Evolutionary conservation across 2,888 invertebrate species (phyloP).

Genomic region (Apotomis turbidana): DNA sequence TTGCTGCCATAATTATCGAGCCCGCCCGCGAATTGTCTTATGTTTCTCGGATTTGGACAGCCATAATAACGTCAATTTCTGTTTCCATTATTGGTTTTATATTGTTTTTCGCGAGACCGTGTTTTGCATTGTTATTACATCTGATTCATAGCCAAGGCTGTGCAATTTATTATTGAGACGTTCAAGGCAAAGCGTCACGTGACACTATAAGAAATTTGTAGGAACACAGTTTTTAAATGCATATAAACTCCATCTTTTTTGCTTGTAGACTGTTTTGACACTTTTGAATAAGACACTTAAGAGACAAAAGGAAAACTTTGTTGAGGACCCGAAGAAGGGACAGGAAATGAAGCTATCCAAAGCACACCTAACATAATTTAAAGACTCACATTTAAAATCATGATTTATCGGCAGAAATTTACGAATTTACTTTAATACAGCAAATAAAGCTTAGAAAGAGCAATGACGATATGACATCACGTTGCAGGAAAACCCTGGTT

Average conservation of each 20-base stretch:
- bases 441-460: not conserved
- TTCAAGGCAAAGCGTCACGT: constrained; percentile 20
- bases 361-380: too few species aligned
- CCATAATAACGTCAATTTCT: constrained; percentile 37
- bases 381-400: too few species aligned
- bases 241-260: not conserved
- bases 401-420: too few species aligned
- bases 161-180: constrained; percentile 44
- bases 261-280: not conserved
- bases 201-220: constrained; percentile 2
- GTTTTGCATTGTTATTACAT: constrained; percentile 38
- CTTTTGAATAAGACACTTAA: too few species aligned
- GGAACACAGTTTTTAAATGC: not conserved
- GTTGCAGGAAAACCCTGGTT: constrained; percentile 30
- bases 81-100: constrained; percentile 36
- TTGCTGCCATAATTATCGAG: constrained; percentile 24
- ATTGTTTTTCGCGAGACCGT: constrained; percentile 29
- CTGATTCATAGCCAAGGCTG: constrained; percentile 56
- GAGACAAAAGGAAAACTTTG: not conserved
- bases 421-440: not conserved
- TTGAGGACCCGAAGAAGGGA: not conserved
- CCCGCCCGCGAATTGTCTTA: constrained; percentile 27
- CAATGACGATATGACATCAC: constrained; percentile 16
- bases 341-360: too few species aligned
- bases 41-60: constrained; percentile 33